A percentile compares a stretch with the other conserved stretches of the same genome.
These are phyloP conservation scores for Alcedo atthis DNA, from an alignment of 2,797 vertebrate species.

Conservation along the genomic window DNA sequence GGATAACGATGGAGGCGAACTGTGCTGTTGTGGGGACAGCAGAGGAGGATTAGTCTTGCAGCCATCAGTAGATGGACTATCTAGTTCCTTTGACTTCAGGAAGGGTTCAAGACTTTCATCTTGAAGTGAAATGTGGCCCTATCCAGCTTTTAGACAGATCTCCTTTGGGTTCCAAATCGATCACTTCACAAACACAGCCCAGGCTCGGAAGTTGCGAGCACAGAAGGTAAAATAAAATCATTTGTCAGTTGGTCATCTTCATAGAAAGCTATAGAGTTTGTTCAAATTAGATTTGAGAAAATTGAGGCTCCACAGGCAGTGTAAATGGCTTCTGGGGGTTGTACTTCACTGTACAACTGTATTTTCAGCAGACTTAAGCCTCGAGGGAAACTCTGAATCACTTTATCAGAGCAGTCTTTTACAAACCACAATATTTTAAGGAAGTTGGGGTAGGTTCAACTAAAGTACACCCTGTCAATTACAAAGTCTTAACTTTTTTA, in stretches of 20 bases:
- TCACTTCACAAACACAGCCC: neutral
- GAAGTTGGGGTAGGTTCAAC: neutral
- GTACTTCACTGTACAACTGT: neutral
- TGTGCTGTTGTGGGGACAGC: rapidly evolving
- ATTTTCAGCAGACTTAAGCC: neutral
- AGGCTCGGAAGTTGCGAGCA: neutral
- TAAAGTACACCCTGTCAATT: neutral
- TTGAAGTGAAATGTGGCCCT: neutral
- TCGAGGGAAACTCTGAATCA: neutral
- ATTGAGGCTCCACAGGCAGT: neutral
- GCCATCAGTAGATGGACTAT: neutral
- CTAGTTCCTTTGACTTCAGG: neutral
- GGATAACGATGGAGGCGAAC: neutral
- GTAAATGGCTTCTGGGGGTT: neutral
- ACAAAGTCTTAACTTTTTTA: neutral
- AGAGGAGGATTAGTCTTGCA: neutral
- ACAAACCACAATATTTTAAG: neutral
- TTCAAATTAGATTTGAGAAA: neutral
- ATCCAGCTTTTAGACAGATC: neutral
- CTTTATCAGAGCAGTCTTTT: neutral
- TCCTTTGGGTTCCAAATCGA: neutral
- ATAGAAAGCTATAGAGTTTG: neutral
- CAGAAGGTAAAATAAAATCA: neutral
- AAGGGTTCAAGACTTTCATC: neutral
- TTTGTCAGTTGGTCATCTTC: neutral